Percentiles rank a stretch among this genome's conserved stretches.
phyloP scores from a whole-genome alignment of 1,140 invertebrate genomes.

The Drosophila nigrodunni region DNA sequence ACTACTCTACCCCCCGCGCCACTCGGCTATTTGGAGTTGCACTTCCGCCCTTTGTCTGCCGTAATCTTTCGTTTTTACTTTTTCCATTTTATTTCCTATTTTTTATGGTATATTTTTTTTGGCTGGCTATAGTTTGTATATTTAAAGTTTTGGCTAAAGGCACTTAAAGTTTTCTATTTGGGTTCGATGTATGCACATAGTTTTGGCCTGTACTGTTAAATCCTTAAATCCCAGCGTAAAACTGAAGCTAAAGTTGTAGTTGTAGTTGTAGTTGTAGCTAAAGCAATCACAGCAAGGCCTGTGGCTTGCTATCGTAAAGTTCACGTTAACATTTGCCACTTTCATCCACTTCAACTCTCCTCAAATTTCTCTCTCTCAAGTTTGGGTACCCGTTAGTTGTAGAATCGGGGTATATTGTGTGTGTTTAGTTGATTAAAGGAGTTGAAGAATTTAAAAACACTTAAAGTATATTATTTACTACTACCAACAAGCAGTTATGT shows the following conservation, averaged over 20 bases:
- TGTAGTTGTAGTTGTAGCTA: background rate
- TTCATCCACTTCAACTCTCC: slow-evolving; percentile 16
- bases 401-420: too few species aligned
- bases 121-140: background rate
- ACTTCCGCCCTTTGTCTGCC: slow-evolving; percentile 9
- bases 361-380: too few species aligned
- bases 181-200: slow-evolving; percentile 22
- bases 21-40: background rate
- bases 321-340: slow-evolving; percentile 40
- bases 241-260: background rate
- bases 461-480: too few species aligned
- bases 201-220: slow-evolving; percentile 50
- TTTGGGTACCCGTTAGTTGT: too few species aligned
- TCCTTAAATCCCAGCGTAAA: slow-evolving; percentile 35
- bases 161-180: slow-evolving; percentile 35
- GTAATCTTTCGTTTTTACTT: slow-evolving; percentile 17
- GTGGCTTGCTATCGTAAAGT: slow-evolving; percentile 55
- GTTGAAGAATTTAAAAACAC: too few species aligned
- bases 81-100: slow-evolving; percentile 3
- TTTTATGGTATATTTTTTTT: background rate
- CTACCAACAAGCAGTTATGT: too few species aligned
- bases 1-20: background rate
- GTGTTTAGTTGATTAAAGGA: too few species aligned
- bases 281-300: slow-evolving; percentile 35
- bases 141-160: slow-evolving; percentile 51